phyloP scores from a whole-genome alignment of 2,888 invertebrate genomes.

The Diachrysia chrysitis region DNA sequence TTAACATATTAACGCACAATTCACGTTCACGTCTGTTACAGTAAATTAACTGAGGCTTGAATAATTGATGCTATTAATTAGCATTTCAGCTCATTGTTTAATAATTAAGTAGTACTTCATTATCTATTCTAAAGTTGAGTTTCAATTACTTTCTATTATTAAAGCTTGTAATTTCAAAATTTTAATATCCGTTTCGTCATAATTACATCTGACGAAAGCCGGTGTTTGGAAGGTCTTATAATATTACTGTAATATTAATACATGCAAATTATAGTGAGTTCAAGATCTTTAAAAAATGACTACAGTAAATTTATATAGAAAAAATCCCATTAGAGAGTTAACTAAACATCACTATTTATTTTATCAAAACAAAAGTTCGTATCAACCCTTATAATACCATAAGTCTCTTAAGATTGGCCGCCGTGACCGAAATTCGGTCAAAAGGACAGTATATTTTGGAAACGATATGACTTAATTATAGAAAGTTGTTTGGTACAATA shows the following conservation, averaged over 20 bases:
- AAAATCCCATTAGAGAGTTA: neutral
- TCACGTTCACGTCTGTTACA: neutral
- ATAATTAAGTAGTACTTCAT: constrained; percentile 8
- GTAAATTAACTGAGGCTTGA: neutral
- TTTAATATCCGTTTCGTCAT: neutral
- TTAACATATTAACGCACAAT: neutral
- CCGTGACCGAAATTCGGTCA: constrained; percentile 1
- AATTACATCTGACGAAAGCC: neutral
- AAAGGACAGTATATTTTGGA: neutral
- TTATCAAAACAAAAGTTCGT: neutral
- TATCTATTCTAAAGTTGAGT: neutral
- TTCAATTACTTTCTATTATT: neutral
- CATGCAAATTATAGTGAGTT: no score
- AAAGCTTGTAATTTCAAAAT: neutral
- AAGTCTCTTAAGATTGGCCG: neutral
- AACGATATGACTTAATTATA: neutral
- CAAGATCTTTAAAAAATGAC: no score
- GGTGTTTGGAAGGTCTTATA: neutral
- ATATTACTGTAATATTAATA: neutral
- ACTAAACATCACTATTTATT: neutral
- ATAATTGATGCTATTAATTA: constrained; percentile 7
- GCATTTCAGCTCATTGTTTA: constrained; percentile 9
- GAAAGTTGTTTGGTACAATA: neutral
- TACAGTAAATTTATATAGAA: no score
- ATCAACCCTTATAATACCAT: constrained; percentile 4